Conservation (phyloP, 2,888 invertebrate species). For the Augochlorella aurata region DNA sequence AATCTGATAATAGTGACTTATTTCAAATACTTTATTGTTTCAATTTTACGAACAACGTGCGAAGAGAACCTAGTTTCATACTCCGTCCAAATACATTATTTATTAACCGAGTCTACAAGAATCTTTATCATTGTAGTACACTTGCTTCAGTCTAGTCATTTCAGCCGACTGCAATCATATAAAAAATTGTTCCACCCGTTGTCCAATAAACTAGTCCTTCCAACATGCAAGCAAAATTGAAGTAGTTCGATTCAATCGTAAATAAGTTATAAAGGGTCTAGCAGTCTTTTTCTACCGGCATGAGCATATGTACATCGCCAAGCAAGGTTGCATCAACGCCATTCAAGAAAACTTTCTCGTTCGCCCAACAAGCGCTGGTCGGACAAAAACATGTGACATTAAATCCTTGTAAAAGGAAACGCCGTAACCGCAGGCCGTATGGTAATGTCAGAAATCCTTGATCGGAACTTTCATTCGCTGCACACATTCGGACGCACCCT, state of each 20-base stretch:
- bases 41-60: too few species aligned
- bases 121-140: too few species aligned
- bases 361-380: background rate
- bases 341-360: background rate
- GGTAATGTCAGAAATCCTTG: constrained; percentile 22
- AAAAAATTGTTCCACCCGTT: background rate
- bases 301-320: background rate
- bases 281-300: too few species aligned
- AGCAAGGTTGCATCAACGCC: background rate
- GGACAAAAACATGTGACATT: background rate
- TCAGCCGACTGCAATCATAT: background rate
- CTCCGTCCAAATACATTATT: too few species aligned
- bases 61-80: too few species aligned
- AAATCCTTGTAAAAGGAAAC: constrained; percentile 21
- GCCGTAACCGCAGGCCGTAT: background rate
- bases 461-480: constrained; percentile 27
- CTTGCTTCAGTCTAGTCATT: background rate
- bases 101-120: too few species aligned
- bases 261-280: too few species aligned
- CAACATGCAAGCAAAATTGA: too few species aligned
- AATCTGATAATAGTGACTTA: too few species aligned
- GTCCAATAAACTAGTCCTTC: background rate
- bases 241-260: too few species aligned
- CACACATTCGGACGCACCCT: constrained; percentile 8
- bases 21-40: too few species aligned